phyloP scores from a whole-genome alignment of 2,113 vertebrate species.

The Saimiri boliviensis region DNA sequence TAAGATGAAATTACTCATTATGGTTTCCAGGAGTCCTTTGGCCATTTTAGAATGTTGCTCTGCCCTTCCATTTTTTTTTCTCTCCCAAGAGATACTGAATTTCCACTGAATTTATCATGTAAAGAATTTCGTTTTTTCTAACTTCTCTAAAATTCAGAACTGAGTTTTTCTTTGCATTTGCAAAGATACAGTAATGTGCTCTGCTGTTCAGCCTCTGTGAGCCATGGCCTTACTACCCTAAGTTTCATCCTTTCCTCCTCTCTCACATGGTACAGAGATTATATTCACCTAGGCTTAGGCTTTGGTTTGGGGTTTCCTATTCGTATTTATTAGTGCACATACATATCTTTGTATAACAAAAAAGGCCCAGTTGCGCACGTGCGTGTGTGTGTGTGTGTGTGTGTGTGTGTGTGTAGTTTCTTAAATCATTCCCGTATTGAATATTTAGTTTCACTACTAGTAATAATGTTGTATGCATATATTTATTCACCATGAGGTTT shows the following conservation, averaged over 20 bases:
- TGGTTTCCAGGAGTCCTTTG: neutral
- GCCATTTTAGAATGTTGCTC: neutral
- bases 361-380: neutral
- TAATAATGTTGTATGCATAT: neutral
- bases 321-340: neutral
- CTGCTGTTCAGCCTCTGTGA: neutral
- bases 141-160: neutral
- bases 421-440: neutral
- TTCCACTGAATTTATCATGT: neutral
- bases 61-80: neutral
- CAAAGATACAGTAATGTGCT: neutral
- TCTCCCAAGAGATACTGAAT: neutral
- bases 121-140: neutral
- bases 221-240: neutral
- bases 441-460: neutral
- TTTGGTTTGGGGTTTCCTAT: constrained; percentile 14
- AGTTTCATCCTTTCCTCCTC: neutral
- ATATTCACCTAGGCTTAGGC: neutral
- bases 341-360: neutral
- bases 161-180: neutral
- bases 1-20: neutral
- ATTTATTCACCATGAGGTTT: neutral
- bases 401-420: neutral
- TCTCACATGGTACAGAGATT: neutral
- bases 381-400: neutral